Evolutionary conservation across 2,888 invertebrate genomes (phyloP).

Genomic region (Aleiodes testaceus): DNA sequence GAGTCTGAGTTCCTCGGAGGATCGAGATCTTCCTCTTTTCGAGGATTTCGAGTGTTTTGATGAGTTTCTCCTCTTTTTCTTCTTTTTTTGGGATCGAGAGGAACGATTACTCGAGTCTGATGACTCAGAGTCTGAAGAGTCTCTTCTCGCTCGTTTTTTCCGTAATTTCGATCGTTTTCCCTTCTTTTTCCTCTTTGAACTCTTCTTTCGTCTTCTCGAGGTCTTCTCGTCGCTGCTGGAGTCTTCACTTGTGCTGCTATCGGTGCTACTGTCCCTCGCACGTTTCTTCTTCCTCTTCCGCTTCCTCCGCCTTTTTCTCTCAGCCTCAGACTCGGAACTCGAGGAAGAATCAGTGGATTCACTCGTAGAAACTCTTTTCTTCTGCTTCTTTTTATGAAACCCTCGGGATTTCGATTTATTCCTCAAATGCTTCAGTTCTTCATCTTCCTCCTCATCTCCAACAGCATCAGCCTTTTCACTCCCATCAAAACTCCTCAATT

Average conservation of each 20-base stretch:
- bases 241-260: conserved; percentile 58
- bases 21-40: conserved; percentile 27
- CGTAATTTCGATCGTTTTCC: conserved; percentile 58
- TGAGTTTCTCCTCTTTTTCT: conserved; percentile 16
- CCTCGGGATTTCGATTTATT: conserved; percentile 13
- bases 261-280: conserved; percentile 46
- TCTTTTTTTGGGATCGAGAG: background rate
- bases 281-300: conserved; percentile 53
- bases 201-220: conserved; percentile 55
- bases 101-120: conserved; percentile 50
- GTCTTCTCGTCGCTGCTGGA: conserved; percentile 61
- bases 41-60: conserved; percentile 36
- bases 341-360: conserved; percentile 52
- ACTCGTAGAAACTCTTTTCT: conserved; percentile 43
- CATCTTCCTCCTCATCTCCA: background rate
- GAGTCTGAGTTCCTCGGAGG: conserved; percentile 20
- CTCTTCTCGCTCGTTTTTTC: conserved; percentile 61
- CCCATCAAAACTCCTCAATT: too few species aligned
- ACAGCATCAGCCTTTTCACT: too few species aligned
- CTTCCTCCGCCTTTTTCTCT: conserved; percentile 46
- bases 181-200: conserved; percentile 62
- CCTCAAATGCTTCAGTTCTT: conserved; percentile 27
- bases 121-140: conserved; percentile 57
- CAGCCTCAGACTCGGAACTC: conserved; percentile 38
- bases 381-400: conserved; percentile 28